Evolutionary conservation across 2,888 invertebrate genomes (phyloP).

Genomic region (Conomelus anceps): DNA sequence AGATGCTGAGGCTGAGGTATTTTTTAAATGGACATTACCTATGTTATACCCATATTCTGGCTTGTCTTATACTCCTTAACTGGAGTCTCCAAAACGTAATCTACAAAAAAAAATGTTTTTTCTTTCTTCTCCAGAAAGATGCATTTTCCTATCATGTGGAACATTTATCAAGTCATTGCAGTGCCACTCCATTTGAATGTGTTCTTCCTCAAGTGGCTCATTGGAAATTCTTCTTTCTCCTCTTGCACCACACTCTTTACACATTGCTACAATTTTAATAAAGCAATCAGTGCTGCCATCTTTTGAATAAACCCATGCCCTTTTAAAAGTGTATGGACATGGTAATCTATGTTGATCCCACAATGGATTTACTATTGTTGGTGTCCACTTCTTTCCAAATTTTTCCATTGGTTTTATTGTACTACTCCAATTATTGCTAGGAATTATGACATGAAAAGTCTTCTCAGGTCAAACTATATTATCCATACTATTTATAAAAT

Average conservation of each 20-base stretch:
- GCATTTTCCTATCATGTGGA: not conserved
- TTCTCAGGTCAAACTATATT: not conserved
- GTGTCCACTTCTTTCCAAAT: not conserved
- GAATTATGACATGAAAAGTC: not conserved
- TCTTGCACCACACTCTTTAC: not conserved
- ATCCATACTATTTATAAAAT: not conserved
- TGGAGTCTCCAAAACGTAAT: no score
- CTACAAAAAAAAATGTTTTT: no score
- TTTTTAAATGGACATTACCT: not conserved
- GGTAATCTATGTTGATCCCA: slow-evolving; percentile 1
- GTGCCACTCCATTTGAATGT: not conserved
- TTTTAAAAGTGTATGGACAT: not conserved
- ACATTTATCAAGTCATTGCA: not conserved
- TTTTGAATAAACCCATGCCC: not conserved
- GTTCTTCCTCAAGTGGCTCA: not conserved
- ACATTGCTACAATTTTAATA: not conserved
- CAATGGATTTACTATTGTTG: not conserved
- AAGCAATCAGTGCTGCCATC: not conserved
- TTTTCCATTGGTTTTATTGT: not conserved
- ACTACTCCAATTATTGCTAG: not conserved
- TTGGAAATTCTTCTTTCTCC: not conserved
- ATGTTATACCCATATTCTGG: not conserved
- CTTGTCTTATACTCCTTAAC: no score
- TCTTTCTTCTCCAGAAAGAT: not conserved
- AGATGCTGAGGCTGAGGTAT: not conserved